Evolutionary conservation across 2,797 vertebrate genomes (phyloP).

Genomic region (Halcyon chelicuti): DNA sequence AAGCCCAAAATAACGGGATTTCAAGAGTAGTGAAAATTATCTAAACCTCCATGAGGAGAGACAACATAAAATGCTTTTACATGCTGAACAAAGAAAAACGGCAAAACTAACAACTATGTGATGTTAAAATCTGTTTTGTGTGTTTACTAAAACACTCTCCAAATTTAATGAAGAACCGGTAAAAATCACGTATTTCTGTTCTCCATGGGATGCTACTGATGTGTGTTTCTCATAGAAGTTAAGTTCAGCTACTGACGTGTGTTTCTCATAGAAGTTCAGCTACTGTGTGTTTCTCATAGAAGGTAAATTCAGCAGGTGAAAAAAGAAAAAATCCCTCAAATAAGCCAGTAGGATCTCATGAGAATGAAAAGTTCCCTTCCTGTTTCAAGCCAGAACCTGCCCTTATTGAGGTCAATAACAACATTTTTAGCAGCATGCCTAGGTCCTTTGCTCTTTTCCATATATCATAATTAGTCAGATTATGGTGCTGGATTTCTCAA

Average conservation of each 20-base stretch:
- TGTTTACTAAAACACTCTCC: neutral
- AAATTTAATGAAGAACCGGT: neutral
- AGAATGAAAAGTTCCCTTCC: neutral
- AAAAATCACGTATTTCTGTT: neutral
- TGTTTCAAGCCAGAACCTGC: neutral
- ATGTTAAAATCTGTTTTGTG: neutral
- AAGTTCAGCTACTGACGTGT: accelerated
- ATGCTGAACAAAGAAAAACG: neutral
- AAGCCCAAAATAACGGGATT: neutral
- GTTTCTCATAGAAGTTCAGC: neutral
- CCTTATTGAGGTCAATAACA: neutral
- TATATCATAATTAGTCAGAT: neutral
- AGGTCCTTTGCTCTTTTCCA: neutral
- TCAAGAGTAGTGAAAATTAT: neutral
- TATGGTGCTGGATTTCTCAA: neutral
- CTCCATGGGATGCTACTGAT: accelerated
- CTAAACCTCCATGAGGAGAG: neutral
- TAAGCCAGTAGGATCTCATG: neutral
- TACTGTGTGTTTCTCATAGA: neutral
- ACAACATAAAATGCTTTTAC: neutral
- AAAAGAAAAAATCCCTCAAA: neutral
- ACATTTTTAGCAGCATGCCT: neutral
- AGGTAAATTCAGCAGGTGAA: neutral
- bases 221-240: neutral
- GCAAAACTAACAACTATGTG: neutral